Evolutionary conservation across 2,113 vertebrate genomes (phyloP).

Genomic region (Alaudala cheleensis): DNA sequence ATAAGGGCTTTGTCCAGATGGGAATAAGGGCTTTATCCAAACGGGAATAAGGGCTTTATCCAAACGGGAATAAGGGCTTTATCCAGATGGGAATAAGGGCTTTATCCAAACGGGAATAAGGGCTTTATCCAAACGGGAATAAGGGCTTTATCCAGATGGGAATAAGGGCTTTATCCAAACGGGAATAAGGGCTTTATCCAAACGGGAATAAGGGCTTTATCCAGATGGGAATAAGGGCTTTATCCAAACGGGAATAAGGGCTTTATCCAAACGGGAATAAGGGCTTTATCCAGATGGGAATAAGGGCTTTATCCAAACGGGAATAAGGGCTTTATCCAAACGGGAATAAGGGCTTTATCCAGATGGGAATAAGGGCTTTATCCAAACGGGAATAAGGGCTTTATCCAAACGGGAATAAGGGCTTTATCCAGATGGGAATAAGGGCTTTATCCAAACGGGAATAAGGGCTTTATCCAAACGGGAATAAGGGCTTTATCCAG

Average conservation of each 20-base stretch:
- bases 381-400: too few species aligned
- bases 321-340: rapidly evolving
- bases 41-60: too few species aligned
- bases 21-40: neutral
- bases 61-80: neutral
- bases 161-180: too few species aligned
- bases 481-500: too few species aligned
- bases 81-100: neutral
- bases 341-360: too few species aligned
- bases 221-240: neutral
- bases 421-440: neutral
- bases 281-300: too few species aligned
- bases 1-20: neutral
- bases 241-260: too few species aligned
- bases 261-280: too few species aligned
- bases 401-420: too few species aligned
- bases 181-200: neutral
- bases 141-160: neutral
- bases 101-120: too few species aligned
- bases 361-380: too few species aligned
- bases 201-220: neutral
- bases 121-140: neutral
- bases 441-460: neutral
- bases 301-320: too few species aligned
- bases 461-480: neutral